Evolutionary conservation across 2,113 vertebrate genomes (phyloP), one percentile per base, ranked within the genome.

Genomic region (Bubo blakistoni): DNA sequence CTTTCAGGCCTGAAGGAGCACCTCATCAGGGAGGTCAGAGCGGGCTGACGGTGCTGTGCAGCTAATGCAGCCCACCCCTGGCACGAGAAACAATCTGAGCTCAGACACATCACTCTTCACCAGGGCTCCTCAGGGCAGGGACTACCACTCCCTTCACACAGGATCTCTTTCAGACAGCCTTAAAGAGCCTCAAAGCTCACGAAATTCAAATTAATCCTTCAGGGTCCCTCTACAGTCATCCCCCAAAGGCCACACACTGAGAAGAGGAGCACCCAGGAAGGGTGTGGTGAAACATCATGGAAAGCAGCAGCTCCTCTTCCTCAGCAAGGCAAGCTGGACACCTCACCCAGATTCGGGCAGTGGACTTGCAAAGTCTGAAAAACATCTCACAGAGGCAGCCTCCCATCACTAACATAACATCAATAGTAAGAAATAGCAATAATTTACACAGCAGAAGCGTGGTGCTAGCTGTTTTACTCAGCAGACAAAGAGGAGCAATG

Each of bases 291-390:
- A 42, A n/a, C 65, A 27, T 4, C 4, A 2, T 7, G 12, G 59
- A 62, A 63, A 44, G 59, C 18, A 38, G 27, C 22, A 38, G 27
- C 27, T 90, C 32, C 34, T 67, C 46, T 34, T 67, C 61, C 72
- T 70, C 8, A 0, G 62, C 40, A 24, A 55, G 25, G 24, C 47
- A 17, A 49, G 40, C 19, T 21, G 24, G 72, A 32, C n/a, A 70
- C 32, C 61, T 74, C 2, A 0, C 49, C 42, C 11, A 3, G 20
- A 27, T 30, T 32, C 1, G 0, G 36, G 36, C 44, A 34, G 34
- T 1, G 9, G 46, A 17, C 19, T 52, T 25, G 15, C 44, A 29
- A 38, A 29, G 21, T 11, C 32, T 27, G 40, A 49, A n/a, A 36
- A 5, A 8, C 51, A 34, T 9, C 36, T 51, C 20, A 7, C n/a